Evolutionary conservation across 2,888 invertebrate species (phyloP), one percentile per base, ranked within the genome.

Genomic region (Synergus japonicus): DNA sequence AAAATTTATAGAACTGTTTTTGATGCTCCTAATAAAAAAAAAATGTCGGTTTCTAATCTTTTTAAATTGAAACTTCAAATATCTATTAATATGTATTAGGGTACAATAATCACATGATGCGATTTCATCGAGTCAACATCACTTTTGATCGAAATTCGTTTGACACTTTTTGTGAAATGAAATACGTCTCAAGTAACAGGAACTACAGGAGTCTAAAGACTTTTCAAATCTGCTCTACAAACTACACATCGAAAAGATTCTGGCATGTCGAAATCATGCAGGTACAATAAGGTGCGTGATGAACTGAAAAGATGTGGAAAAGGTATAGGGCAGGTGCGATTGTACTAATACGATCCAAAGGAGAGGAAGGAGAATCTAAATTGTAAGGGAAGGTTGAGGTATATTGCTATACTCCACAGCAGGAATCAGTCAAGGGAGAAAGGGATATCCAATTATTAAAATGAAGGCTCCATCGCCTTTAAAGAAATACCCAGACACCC

Each of bases 391-490:
- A 67, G 67, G 13, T 8, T 29, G 0, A 63, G 76, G 80, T 22
- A 22, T 78, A 66, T 83, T 79, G 79, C 78, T 76, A 79, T 80
- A 63, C 78, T 69, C 78, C 64, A 49, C 60, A 66, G 37, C 60
- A 78, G 77, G 76, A 80, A 81, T 80, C 80, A 80, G 80, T 79
- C 78, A 83, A 82, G 43, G 84, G 65, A 80, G 79, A 83, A 83
- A 85, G 85, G 86, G 87, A 88, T 86, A 89, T 89, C 90, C 90
- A 91, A 91, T 91, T 91, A 91, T 91, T 90, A 89, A 91, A 91
- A 91, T 91, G 90, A 91, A 91, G 90, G 90, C 91, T 90, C 88
- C 87, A 85, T 91, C 91, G 88, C 90, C 90, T 90, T 88, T 85
- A 85, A 86, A 88, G 86, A 89, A 89, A 89, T 84, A 84, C 81